Evolutionary conservation across 2,797 vertebrate species (phyloP), one percentile per base, ranked within the genome.

Genomic region (Anguilla anguilla): DNA sequence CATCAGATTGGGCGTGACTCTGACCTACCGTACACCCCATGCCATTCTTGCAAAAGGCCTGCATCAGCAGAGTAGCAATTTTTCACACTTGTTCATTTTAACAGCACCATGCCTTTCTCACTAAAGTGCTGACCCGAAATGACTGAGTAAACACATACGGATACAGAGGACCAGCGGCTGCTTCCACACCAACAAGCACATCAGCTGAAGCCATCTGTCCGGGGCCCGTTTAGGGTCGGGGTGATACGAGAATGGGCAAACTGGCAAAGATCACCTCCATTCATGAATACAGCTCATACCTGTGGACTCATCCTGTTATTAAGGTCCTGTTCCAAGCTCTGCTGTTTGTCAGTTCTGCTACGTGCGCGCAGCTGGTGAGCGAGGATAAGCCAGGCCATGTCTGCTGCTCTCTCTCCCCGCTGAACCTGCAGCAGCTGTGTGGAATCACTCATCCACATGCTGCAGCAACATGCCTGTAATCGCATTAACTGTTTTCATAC

Each of bases 191-290:
- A 90, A 92, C 93, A 91, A 94, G 94, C 91, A 89, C 86, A 67
- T 89, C 86, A 86, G 87, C 88, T 89, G 88, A 89, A 95, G 96
- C 96, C 94, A 96, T 96, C 96, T 96, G 96, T 95, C 94, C 94
- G 91, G 91, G 89, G 90, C 89, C 89, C 93, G 93, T 95, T 96
- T 95, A 93, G 95, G 96, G 94, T 95, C 93, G 90, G 90, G 93
- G 90, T 90, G 90, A 93, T 95, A 95, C 94, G 94, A 93, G 89
- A 67, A 25, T n/a, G 57, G 57, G 3, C 15, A 59, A 4, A 59
- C 57, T 59, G 57, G 15, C 57, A 59, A 19, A 59, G 57, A 17
- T 59, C 57, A 2, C 57, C 0, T 17, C 2, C 57, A 19, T 22
- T 59, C 57, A 19, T 19, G 57, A 59, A 2, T 69, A 28, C 64